A percentile compares a stretch with the other conserved stretches of the same genome.
phyloP scores from a whole-genome alignment of 2,888 invertebrate genomes.

The Palloptera scutellata region DNA sequence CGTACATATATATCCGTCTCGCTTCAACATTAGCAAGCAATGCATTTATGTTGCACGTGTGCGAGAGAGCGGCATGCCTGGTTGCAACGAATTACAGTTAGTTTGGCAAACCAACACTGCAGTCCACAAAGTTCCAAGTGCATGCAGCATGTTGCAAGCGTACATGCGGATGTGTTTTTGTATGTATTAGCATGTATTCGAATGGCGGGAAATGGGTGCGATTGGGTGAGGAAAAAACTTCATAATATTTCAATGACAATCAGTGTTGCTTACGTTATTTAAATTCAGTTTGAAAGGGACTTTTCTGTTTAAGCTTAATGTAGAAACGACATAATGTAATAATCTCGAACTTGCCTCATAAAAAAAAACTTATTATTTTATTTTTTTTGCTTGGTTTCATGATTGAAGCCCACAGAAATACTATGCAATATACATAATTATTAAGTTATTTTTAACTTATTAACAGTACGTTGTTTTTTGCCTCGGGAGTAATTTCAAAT shows the following conservation, averaged over 20 bases:
- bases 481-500: no score
- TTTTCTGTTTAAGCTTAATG: not conserved
- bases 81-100: not conserved
- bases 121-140: not conserved
- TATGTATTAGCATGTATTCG: not conserved
- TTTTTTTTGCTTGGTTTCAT: no score
- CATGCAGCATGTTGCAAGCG: not conserved
- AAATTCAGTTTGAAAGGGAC: not conserved
- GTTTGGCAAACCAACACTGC: not conserved
- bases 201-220: constrained; percentile 10
- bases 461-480: no score
- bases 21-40: not conserved
- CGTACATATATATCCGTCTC: not conserved
- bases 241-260: constrained; percentile 7
- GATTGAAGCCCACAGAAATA: no score
- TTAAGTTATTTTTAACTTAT: no score
- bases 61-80: not conserved
- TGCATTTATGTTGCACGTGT: not conserved
- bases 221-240: not conserved
- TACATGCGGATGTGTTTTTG: not conserved
- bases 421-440: no score
- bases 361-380: no score
- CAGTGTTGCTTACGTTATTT: not conserved
- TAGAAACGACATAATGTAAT: no score
- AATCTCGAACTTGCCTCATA: no score